Evolutionary conservation across 1,140 invertebrate species (phyloP).

Genomic region (Philopotamus ludificatus): DNA sequence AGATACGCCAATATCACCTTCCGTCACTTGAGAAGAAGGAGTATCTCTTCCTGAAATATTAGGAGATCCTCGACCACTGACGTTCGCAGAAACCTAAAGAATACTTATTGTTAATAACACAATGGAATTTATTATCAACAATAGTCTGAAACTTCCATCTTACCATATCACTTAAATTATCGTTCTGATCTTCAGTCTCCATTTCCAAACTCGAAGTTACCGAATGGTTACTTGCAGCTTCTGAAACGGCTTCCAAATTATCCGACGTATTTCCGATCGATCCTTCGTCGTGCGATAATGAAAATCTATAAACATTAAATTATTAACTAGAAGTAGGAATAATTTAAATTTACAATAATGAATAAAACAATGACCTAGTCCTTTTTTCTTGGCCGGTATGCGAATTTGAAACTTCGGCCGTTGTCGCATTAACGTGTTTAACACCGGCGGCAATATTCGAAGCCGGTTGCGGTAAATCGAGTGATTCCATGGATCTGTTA

Average conservation of each 20-base stretch:
- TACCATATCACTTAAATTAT: slow-evolving; percentile 93
- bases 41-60: slow-evolving; percentile 85
- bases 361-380: slow-evolving; percentile 33
- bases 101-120: not conserved
- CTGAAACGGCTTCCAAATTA: slow-evolving; percentile 91
- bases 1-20: slow-evolving; percentile 64
- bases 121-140: not conserved
- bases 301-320: slow-evolving; percentile 61
- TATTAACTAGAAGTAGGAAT: slow-evolving; percentile 2
- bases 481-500: slow-evolving; percentile 12
- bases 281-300: slow-evolving; percentile 84
- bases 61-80: slow-evolving; percentile 82
- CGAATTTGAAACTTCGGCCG: not conserved
- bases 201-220: slow-evolving; percentile 88
- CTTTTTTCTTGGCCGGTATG: slow-evolving; percentile 43
- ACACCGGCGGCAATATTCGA: not conserved
- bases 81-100: slow-evolving; percentile 91
- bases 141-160: slow-evolving; percentile 11
- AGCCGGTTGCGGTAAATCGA: not conserved
- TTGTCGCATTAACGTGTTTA: not conserved
- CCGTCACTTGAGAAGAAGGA: slow-evolving; percentile 87
- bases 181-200: slow-evolving; percentile 85
- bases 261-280: slow-evolving; percentile 87
- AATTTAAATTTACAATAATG: not conserved
- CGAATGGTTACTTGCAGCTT: slow-evolving; percentile 92